Evolutionary conservation across 2,797 vertebrate species (phyloP), one percentile per base, ranked within the genome.

Genomic region (Hydrophis major): DNA sequence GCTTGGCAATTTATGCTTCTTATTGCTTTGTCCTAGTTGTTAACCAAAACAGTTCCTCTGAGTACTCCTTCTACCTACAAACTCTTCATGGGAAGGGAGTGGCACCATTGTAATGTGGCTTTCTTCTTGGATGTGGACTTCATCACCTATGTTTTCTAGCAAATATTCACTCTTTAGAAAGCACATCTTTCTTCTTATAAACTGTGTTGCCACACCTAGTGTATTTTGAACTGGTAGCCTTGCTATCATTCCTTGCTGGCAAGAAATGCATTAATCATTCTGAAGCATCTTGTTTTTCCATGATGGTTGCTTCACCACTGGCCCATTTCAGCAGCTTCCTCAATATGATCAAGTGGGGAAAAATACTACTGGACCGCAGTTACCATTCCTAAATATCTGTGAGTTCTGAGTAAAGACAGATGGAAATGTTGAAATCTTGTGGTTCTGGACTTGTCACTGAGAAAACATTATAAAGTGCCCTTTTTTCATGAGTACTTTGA

Each of bases 361-460:
- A 55, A 27, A 60, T 0, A 42, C 37, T 10, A 78, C 87, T 22
- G 89, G 92, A 69, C 91, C 8, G 47, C 87, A 91, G 94, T 87
- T 90, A 37, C 28, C 92, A 59, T 88, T 57, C 88, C n/a, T 0
- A 90, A 66, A 47, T 60, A 50, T 89, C 89, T 91, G 42, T 60
- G 28, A 57, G 12, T 37, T 95, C 61, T 90, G 89, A 50, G 63
- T 88, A 42, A 42, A 91, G 42, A 94, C 56, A 93, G 37, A 90
- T 13, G 93, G 56, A 78, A 91, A 60, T 55, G 60, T 92, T 92
- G 91, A 91, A 94, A 83, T 4, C 86, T 37, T 60, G 20, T 53
- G 13, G 83, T 5, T 90, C 95, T 90, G 37, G 13, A 57, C 90
- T 56, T 87, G 86, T 88, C 74, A 95, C 87, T 93, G 93, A 92